Evolutionary conservation across 2,888 invertebrate genomes (phyloP).

Genomic region (Plagiodera versicolora): DNA sequence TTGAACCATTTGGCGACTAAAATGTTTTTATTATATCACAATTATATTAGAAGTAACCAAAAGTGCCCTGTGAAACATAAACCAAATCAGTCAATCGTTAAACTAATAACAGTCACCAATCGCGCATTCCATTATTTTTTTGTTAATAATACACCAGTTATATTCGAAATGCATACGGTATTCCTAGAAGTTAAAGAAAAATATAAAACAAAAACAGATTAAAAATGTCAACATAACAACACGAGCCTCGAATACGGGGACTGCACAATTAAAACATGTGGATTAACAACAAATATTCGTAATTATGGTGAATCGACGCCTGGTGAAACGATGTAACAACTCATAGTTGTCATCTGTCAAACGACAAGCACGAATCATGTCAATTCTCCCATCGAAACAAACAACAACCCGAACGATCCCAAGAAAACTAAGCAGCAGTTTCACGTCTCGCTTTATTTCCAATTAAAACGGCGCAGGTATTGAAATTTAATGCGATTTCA

Average conservation of each 20-base stretch:
- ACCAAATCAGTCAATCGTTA: background rate
- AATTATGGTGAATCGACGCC: conserved; percentile 2
- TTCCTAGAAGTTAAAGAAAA: conserved; percentile 23
- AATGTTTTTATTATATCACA: too few relatives aligned
- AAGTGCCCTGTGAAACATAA: background rate
- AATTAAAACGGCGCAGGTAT: too few relatives aligned
- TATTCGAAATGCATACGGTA: conserved; percentile 13
- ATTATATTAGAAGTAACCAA: background rate
- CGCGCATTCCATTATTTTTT: background rate
- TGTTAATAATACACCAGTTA: conserved; percentile 14
- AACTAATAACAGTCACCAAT: background rate
- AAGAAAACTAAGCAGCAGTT: too few relatives aligned
- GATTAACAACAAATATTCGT: conserved; percentile 46
- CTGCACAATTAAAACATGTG: conserved; percentile 44
- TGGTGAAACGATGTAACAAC: background rate
- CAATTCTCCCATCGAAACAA: too few relatives aligned
- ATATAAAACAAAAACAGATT: conserved; percentile 33
- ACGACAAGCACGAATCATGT: too few relatives aligned
- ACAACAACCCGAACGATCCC: too few relatives aligned
- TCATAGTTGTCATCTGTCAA: too few relatives aligned
- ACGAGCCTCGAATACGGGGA: conserved; percentile 40
- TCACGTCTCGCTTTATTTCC: too few relatives aligned
- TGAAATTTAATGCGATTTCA: too few relatives aligned
- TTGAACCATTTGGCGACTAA: too few relatives aligned
- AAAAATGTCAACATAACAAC: conserved; percentile 42